Percentiles rank a stretch among this genome's conserved stretches.
phyloP scores from a whole-genome alignment of 1,140 invertebrate species.

The Diuraphis noxia region DNA sequence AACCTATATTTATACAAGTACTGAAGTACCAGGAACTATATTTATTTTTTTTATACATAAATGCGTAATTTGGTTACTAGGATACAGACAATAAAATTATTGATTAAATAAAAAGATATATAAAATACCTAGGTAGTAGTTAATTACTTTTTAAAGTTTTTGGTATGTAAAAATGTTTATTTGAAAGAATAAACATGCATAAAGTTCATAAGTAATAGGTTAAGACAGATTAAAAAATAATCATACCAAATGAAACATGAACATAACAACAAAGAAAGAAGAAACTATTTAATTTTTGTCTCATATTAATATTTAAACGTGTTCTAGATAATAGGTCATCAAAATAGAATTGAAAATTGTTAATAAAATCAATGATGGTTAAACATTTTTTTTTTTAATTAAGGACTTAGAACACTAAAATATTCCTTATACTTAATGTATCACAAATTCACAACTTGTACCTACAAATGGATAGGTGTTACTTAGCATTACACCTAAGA shows the following conservation, averaged over 20 bases:
- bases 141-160: not conserved
- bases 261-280: not conserved
- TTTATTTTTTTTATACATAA: not conserved
- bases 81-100: slow-evolving; percentile 15
- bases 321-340: too few species aligned
- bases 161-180: not conserved
- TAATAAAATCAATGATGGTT: too few species aligned
- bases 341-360: too few species aligned
- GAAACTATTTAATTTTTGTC: not conserved
- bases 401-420: too few species aligned
- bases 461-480: not conserved
- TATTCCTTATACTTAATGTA: too few species aligned
- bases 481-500: not conserved
- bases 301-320: not conserved
- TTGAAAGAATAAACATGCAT: not conserved
- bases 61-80: slow-evolving; percentile 14
- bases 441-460: not conserved
- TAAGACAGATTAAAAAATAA: not conserved
- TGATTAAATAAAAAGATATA: slow-evolving; percentile 18
- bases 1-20: not conserved
- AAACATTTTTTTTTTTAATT: too few species aligned
- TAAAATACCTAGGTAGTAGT: not conserved
- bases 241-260: not conserved
- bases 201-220: not conserved
- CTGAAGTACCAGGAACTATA: not conserved